A percentile compares a stretch with the other conserved stretches of the same genome.
Evolutionary conservation across 2,888 invertebrate species (phyloP).

Genomic region (Tholera decimalis): DNA sequence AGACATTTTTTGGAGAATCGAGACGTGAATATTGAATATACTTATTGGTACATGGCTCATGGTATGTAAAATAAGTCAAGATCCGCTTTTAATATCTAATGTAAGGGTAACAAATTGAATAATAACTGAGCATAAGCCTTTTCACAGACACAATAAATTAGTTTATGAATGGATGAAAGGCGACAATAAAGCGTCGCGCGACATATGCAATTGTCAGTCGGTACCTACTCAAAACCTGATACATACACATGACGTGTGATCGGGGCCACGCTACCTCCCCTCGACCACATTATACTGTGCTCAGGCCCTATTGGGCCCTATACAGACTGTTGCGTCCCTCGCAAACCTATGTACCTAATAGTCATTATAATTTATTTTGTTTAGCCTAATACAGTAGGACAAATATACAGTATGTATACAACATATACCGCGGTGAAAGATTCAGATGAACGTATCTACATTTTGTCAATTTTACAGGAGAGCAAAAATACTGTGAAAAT

Average conservation of each 20-base stretch:
- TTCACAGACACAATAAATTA: constrained; percentile 20
- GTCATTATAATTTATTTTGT: too few species aligned
- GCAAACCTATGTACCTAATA: constrained; percentile 9
- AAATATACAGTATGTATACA: too few species aligned
- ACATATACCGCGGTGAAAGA: too few species aligned
- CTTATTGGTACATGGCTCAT: constrained; percentile 22
- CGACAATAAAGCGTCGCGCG: not conserved
- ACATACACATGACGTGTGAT: constrained; percentile 1
- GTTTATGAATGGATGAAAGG: constrained; percentile 37
- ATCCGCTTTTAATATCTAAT: constrained; percentile 28
- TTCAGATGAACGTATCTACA: too few species aligned
- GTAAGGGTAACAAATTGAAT: constrained; percentile 2
- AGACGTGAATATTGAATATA: constrained; percentile 40
- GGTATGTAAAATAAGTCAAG: constrained; percentile 4
- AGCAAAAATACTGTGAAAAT: too few species aligned
- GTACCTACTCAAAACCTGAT: constrained; percentile 11
- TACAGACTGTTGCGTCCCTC: not conserved
- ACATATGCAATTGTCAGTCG: constrained; percentile 29
- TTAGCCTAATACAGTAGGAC: too few species aligned
- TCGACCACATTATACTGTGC: too few species aligned
- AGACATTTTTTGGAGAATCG: constrained; percentile 44
- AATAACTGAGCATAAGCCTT: constrained; percentile 23
- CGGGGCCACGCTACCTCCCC: not conserved
- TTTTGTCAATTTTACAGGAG: too few species aligned
- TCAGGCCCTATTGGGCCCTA: too few species aligned